Evolutionary conservation across 1,140 invertebrate species (phyloP).

Genomic region (Agrypnia vestita): DNA sequence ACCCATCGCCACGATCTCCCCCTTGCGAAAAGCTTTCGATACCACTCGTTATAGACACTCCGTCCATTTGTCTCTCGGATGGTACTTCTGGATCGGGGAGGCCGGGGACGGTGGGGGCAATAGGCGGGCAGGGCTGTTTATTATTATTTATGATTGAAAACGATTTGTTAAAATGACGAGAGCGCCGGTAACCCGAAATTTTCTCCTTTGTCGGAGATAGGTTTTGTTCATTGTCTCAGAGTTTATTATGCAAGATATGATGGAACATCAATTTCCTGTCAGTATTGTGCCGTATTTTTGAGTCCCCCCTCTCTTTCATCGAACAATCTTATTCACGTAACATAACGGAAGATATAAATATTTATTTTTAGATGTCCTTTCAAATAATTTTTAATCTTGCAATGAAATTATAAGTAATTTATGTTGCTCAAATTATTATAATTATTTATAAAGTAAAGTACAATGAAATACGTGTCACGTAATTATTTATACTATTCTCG

Average conservation of each 20-base stretch:
- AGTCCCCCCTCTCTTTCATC: background rate
- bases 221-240: slow-evolving; percentile 35
- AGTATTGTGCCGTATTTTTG: slow-evolving; percentile 29
- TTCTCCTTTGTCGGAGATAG: slow-evolving; percentile 24
- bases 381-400: no score
- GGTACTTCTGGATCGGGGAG: slow-evolving; percentile 2
- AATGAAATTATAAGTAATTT: no score
- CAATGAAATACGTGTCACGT: no score
- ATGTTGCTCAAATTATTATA: no score
- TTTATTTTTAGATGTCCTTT: no score
- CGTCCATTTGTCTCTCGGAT: slow-evolving; percentile 28
- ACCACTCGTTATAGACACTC: slow-evolving; percentile 25
- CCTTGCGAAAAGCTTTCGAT: slow-evolving; percentile 19
- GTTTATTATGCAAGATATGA: slow-evolving; percentile 47
- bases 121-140: slow-evolving; percentile 28
- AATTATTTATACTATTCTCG: no score
- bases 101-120: background rate
- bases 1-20: slow-evolving; percentile 18
- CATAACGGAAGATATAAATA: no score
- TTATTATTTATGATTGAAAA: slow-evolving; percentile 51
- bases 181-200: slow-evolving; percentile 28
- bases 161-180: slow-evolving; percentile 44
- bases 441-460: no score
- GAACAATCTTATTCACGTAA: no score
- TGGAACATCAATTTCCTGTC: slow-evolving; percentile 41